Evolutionary conservation across 37 sponge, comb jelly and placozoan species (phyloP).

Genomic region (Bolinopsis microptera): DNA sequence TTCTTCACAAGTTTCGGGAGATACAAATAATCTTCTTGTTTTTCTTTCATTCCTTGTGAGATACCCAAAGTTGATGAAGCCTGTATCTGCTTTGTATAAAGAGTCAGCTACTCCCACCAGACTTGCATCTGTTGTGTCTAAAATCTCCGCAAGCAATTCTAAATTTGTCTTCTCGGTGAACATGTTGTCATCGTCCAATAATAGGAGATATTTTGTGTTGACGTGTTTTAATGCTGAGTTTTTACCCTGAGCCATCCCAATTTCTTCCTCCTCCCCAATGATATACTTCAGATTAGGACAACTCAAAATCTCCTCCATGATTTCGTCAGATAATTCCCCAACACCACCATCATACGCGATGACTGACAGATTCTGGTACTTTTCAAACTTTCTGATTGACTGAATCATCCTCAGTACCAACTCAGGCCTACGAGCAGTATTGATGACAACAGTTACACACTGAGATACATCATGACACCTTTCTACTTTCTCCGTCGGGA

Average conservation of each 20-base stretch:
- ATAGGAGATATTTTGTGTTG: not conserved
- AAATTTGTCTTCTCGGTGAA: not conserved
- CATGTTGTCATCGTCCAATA: not conserved
- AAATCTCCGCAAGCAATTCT: not conserved
- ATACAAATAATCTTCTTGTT: not conserved
- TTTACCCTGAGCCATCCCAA: not conserved
- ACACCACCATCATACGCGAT: not conserved
- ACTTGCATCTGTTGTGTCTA: not conserved
- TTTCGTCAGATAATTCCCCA: not conserved
- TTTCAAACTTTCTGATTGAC: not conserved
- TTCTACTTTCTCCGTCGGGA: not conserved
- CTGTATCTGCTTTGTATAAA: not conserved
- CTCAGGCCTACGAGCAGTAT: not conserved
- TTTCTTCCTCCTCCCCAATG: not conserved
- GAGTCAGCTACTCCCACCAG: not conserved
- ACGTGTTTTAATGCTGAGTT: not conserved
- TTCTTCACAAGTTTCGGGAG: not conserved
- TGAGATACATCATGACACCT: not conserved
- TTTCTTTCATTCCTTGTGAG: not conserved
- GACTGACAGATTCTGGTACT: not conserved
- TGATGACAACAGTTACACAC: not conserved
- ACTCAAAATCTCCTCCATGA: not conserved
- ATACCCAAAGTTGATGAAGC: not conserved
- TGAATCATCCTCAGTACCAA: not conserved
- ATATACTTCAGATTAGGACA: not conserved